phyloP scores from a whole-genome alignment of 2,888 invertebrate genomes.

The Sericinus montela region DNA sequence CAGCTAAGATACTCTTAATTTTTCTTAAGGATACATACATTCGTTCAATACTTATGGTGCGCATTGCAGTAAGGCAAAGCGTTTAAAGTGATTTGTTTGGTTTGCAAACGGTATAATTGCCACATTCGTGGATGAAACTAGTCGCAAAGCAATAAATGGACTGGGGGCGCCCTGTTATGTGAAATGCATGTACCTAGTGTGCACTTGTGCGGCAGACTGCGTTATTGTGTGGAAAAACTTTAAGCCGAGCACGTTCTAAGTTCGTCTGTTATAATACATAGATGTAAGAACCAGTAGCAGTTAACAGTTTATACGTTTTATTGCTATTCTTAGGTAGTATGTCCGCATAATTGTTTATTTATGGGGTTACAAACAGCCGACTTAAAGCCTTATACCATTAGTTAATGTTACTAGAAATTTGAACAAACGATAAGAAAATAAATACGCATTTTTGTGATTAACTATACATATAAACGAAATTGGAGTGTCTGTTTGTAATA shows the following conservation, averaged over 20 bases:
- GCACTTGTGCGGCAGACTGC: slow-evolving; percentile 9
- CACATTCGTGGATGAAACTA: slow-evolving; percentile 40
- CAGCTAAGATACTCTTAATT: slow-evolving; percentile 12
- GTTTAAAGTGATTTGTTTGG: slow-evolving; percentile 66
- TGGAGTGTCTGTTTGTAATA: too few species aligned
- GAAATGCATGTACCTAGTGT: slow-evolving; percentile 2
- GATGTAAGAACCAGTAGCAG: not conserved
- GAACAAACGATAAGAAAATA: too few species aligned
- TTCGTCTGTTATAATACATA: not conserved
- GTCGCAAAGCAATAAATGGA: slow-evolving; percentile 47
- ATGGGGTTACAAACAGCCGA: too few species aligned
- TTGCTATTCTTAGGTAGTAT: not conserved
- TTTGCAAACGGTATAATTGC: slow-evolving; percentile 51
- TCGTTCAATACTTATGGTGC: slow-evolving; percentile 36
- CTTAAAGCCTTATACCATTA: too few species aligned
- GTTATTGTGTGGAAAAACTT: slow-evolving; percentile 19
- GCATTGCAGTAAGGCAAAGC: slow-evolving; percentile 55
- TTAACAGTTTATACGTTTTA: slow-evolving; percentile 6
- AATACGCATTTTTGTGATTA: too few species aligned
- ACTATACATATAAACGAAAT: too few species aligned
- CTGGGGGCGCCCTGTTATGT: slow-evolving; percentile 19
- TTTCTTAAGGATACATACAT: slow-evolving; percentile 19
- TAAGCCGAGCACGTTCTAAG: slow-evolving; percentile 17
- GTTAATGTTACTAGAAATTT: too few species aligned
- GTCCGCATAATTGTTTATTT: not conserved